phyloP scores from a whole-genome alignment of 2,888 invertebrate genomes.

The Campopleginae sp. region DNA sequence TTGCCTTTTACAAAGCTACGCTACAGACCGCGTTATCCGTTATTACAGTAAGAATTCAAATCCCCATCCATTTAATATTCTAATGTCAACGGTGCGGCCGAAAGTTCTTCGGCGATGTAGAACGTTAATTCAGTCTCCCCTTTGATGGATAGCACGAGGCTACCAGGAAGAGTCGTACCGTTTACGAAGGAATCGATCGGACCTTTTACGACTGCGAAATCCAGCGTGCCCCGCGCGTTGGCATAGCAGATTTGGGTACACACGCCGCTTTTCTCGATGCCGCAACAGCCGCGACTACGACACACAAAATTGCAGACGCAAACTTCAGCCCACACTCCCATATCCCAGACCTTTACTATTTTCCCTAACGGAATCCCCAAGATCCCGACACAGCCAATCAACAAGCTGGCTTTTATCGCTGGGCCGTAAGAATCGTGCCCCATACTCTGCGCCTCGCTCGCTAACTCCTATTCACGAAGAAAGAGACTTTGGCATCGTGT shows the following conservation, averaged over 20 bases:
- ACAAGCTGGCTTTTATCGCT: slow-evolving; percentile 59
- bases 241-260: slow-evolving; percentile 11
- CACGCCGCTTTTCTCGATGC: slow-evolving; percentile 40
- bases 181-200: slow-evolving; percentile 62
- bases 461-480: slow-evolving; percentile 43
- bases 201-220: slow-evolving; percentile 58
- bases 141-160: background rate
- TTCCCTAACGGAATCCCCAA: slow-evolving; percentile 34
- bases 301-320: slow-evolving; percentile 28
- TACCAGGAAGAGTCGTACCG: background rate
- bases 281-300: slow-evolving; percentile 47
- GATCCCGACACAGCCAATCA: slow-evolving; percentile 61
- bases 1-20: background rate
- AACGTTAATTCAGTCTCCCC: slow-evolving; percentile 42
- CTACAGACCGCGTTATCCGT: background rate
- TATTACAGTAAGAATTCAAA: background rate
- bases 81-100: slow-evolving; percentile 37
- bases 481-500: slow-evolving; percentile 4
- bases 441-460: slow-evolving; percentile 15
- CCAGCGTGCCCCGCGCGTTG: slow-evolving; percentile 16
- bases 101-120: slow-evolving; percentile 34
- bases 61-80: slow-evolving; percentile 5
- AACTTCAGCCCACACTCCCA: slow-evolving; percentile 23
- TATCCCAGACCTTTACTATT: background rate
- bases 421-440: slow-evolving; percentile 57